Evolutionary conservation across 2,888 invertebrate genomes (phyloP).

Genomic region (Ischnus inquisitorius): DNA sequence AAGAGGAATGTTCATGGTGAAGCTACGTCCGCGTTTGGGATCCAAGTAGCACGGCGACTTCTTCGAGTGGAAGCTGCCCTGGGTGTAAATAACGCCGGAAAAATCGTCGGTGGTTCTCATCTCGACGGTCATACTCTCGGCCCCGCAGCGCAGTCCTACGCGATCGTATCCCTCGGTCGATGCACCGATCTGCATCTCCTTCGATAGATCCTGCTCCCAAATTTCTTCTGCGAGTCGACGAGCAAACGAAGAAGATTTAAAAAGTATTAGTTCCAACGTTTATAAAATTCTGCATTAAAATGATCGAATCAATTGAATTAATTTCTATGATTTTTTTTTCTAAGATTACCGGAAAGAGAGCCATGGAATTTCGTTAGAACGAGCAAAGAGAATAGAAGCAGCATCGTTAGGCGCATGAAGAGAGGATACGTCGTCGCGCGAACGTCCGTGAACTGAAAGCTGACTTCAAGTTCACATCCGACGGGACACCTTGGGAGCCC

Average conservation of each 20-base stretch:
- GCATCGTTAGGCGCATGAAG: conserved; percentile 66
- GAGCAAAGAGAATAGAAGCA: conserved; percentile 52
- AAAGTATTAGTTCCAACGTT: not conserved
- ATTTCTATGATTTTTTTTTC: not conserved
- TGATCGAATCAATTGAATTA: not conserved
- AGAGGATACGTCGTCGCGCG: conserved; percentile 49
- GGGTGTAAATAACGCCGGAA: conserved; percentile 88
- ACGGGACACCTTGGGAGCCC: conserved; percentile 24
- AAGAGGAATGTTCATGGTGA: conserved; percentile 87
- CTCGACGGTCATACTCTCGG: conserved; percentile 86
- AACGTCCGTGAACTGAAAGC: conserved; percentile 74
- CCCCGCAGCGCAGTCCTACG: conserved; percentile 87
- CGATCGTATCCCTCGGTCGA: conserved; percentile 87
- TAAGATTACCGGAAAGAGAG: conserved; percentile 65
- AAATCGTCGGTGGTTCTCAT: conserved; percentile 87
- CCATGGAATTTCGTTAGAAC: conserved; percentile 37
- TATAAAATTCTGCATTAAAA: conserved; percentile 8
- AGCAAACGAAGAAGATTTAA: not conserved
- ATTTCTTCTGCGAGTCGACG: conserved; percentile 79
- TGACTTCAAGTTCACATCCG: conserved; percentile 71
- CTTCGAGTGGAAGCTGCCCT: conserved; percentile 88
- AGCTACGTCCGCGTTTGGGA: conserved; percentile 84
- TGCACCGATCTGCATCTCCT: conserved; percentile 87
- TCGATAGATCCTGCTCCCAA: conserved; percentile 87
- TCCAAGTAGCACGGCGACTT: conserved; percentile 87